Evolutionary conservation across 1,140 invertebrate species (phyloP).

Genomic region (Phenacoccus solenopsis): DNA sequence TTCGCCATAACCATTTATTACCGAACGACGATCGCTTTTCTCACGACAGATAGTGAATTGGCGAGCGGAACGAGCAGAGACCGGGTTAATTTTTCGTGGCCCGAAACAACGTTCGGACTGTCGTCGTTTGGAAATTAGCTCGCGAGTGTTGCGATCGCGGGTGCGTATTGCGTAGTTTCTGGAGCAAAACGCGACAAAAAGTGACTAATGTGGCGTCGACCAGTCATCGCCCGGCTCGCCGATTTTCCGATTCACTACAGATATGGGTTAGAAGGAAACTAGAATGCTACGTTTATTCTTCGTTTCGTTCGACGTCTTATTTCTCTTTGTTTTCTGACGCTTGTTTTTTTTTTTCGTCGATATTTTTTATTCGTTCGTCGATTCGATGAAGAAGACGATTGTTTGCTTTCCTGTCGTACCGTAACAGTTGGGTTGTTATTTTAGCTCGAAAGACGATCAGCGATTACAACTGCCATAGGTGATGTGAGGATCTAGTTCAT

Average conservation of each 20-base stretch:
- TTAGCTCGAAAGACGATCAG: no score
- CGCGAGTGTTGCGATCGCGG: neutral
- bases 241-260: slow-evolving; percentile 1
- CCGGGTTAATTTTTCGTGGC: neutral
- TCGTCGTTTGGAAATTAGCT: neutral
- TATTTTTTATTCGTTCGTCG: no score
- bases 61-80: no score
- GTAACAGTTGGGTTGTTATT: no score
- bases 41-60: no score
- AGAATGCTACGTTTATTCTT: neutral
- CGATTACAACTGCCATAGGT: no score
- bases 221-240: neutral
- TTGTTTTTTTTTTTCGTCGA: neutral
- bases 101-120: neutral
- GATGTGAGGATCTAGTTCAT: no score
- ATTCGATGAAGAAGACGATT: neutral
- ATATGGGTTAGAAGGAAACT: slow-evolving; percentile 1
- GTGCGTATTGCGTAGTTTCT: neutral
- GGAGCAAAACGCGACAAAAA: neutral
- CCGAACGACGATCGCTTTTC: no score
- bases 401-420: neutral
- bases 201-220: neutral
- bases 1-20: neutral
- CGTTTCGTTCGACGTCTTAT: neutral
- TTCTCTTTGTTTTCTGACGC: neutral